Base-by-base conservation (phyloP, 2,797 vertebrate species). In the Macrochelys suwanniensis region DNA sequence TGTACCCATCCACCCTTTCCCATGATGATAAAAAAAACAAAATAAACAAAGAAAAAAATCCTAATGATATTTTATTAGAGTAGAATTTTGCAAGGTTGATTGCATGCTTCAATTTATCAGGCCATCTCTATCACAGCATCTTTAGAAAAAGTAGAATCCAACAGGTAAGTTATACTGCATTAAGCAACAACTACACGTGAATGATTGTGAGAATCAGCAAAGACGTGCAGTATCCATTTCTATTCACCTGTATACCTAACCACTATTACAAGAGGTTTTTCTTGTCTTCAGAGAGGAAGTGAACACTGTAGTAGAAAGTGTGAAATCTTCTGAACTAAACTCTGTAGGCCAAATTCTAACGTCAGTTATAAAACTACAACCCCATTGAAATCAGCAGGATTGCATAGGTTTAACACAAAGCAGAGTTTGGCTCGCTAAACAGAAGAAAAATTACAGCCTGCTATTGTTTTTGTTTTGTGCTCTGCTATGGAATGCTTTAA, bases 401-500 rank as follows among this genome's bases (percentile, higher is more conserved):
- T 28, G 47, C 50, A 51, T 0, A 61, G 33, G 91, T 81, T 96
- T 57, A 78, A 78, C 74, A 84, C 2, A 71, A 84, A 45, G 42
- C 90, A 96, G 92, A 93, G 80, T 54, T 88, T 96, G 87, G 91
- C 94, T 93, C 80, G 88, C 61, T 26, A 74, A 74, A 26, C 42
- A 45, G 42, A 45, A 74, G 37, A 42, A 37, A 74, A 74, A 74
- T 74, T 11, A 23, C n/a, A 71, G 65, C 28, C 21, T 37, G 5
- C n/a, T 23, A 71, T 71, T 71, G n/a, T 74, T 37, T 45, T 25
- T 74, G 37, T 45, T 74, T 25, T 45, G 6, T 45, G 71, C 23
- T 74, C 23, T 74, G 42, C 25, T 26, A 25, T 74, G 42, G 42
- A 74, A 74, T 45, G 42, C 12, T 42, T 74, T 26, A 9, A 45